Percentiles rank a stretch among this genome's conserved stretches.
Evolutionary conservation across 92 coral and sea anemone genomes (phyloP).

Genomic region (Virgularia gustaviana): DNA sequence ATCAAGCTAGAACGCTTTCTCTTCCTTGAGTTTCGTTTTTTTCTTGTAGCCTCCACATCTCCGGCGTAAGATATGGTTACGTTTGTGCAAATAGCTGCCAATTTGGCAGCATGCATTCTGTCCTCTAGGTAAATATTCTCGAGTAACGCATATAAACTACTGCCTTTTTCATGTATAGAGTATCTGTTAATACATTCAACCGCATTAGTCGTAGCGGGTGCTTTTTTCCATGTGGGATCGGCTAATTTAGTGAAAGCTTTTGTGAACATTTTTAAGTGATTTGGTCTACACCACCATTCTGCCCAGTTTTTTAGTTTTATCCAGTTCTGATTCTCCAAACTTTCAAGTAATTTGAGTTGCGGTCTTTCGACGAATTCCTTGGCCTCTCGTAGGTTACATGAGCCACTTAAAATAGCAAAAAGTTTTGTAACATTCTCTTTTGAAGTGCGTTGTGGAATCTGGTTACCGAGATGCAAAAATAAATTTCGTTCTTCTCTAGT

Average conservation of each 20-base stretch:
- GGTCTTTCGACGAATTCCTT: background rate
- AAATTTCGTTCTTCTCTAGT: constrained; percentile 11
- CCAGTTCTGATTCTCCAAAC: too few species aligned
- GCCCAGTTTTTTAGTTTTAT: constrained; percentile 52
- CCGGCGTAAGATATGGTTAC: constrained; percentile 42
- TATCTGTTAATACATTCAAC: constrained; percentile 57
- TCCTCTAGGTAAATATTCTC: constrained; percentile 63
- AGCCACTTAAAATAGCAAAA: constrained; percentile 42
- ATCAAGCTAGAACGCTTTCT: constrained; percentile 10
- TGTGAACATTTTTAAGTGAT: constrained; percentile 54
- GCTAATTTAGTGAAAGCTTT: constrained; percentile 44
- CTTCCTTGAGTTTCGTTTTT: background rate
- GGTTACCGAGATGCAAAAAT: constrained; percentile 14
- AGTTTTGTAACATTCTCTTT: constrained; percentile 43
- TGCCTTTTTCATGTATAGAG: constrained; percentile 41
- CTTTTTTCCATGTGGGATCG: constrained; percentile 46
- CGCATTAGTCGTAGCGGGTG: constrained; percentile 55
- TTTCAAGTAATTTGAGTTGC: too few species aligned
- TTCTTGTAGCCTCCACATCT: too few species aligned
- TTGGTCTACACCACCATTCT: constrained; percentile 51
- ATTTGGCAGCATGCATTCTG: constrained; percentile 60
- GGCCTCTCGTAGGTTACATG: constrained; percentile 13
- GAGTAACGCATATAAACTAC: constrained; percentile 35
- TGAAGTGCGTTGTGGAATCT: background rate
- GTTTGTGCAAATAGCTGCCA: constrained; percentile 16